These are phyloP conservation scores for Centropus bengalensis DNA, from an alignment of 2,113 vertebrate species.

Conservation along the genomic window DNA sequence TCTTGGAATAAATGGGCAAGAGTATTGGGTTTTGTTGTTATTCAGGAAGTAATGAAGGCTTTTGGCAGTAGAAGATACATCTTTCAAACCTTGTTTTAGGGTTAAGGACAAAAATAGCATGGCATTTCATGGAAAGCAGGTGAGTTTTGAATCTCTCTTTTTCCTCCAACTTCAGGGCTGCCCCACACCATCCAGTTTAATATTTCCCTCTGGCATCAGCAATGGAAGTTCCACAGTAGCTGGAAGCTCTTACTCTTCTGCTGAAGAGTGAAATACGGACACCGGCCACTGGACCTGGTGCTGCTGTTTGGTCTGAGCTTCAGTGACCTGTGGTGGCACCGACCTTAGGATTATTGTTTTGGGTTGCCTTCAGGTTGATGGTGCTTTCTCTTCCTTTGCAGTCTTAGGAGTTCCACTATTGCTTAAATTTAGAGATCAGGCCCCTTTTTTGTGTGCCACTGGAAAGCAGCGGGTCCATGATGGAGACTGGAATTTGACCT, in stretches of 20 bases:
- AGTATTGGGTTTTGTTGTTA: slow-evolving; percentile 41
- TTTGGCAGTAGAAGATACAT: slow-evolving; percentile 24
- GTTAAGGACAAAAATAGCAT: background rate
- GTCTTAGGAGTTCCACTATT: background rate
- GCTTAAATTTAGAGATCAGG: background rate
- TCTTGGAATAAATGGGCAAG: slow-evolving; percentile 46
- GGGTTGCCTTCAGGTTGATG: background rate
- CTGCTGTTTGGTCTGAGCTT: background rate
- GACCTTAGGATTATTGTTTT: background rate
- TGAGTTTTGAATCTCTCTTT: background rate
- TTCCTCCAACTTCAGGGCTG: background rate
- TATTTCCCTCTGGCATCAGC: background rate
- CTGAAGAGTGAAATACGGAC: background rate
- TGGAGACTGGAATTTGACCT: background rate
- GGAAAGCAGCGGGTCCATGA: background rate
- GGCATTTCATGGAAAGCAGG: background rate
- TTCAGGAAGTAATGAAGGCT: slow-evolving; percentile 47
- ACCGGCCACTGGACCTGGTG: background rate
- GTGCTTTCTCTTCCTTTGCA: background rate
- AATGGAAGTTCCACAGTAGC: fast-evolving
- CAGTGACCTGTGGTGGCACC: fast-evolving
- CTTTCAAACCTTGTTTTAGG: slow-evolving; percentile 3
- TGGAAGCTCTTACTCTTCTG: background rate
- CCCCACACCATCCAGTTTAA: background rate
- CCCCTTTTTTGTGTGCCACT: background rate